Evolutionary conservation across 1,140 invertebrate species (phyloP).

Genomic region (Lycorma delicatula): DNA sequence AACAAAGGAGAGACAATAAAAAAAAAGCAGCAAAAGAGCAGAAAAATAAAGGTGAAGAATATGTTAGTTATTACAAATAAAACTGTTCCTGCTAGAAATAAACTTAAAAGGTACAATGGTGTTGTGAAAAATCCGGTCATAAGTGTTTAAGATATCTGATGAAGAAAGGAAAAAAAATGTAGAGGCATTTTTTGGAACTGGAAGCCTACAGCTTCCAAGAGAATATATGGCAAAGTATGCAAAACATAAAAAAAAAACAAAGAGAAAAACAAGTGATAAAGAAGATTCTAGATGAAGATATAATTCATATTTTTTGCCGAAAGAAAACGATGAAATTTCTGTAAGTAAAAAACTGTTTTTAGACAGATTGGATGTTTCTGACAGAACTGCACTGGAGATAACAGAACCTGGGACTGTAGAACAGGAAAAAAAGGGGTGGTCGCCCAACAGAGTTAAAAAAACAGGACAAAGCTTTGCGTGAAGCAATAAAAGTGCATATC

Average conservation of each 20-base stretch:
- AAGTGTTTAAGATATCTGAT: slow-evolving; percentile 11
- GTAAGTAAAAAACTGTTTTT: slow-evolving; percentile 16
- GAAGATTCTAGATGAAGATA: slow-evolving; percentile 5
- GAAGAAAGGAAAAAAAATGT: slow-evolving; percentile 12
- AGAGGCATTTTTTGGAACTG: slow-evolving; percentile 2
- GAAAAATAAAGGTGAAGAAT: slow-evolving; percentile 14
- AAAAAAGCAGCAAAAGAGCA: neutral
- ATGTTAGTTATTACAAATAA: slow-evolving; percentile 13
- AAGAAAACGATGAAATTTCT: neutral
- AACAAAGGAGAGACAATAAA: neutral
- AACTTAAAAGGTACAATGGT: neutral
- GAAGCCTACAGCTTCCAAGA: slow-evolving; percentile 9
- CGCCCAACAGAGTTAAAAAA: slow-evolving; percentile 4
- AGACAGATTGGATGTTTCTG: slow-evolving; percentile 8
- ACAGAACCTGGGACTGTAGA: slow-evolving; percentile 10
- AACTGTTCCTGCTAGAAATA: slow-evolving; percentile 10
- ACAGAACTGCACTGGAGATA: slow-evolving; percentile 6
- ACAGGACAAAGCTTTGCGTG: neutral
- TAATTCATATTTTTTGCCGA: slow-evolving; percentile 4
- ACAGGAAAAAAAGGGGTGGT: no score
- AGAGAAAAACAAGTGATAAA: slow-evolving; percentile 7
- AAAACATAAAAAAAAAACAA: slow-evolving; percentile 1
- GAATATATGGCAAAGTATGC: slow-evolving; percentile 8
- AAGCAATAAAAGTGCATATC: slow-evolving; percentile 9
- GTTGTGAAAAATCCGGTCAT: slow-evolving; percentile 5